Percentiles rank a stretch among this genome's conserved stretches.
Conservation (phyloP, 2,888 invertebrate species). For the Hirtodrosophila trivittata region DNA sequence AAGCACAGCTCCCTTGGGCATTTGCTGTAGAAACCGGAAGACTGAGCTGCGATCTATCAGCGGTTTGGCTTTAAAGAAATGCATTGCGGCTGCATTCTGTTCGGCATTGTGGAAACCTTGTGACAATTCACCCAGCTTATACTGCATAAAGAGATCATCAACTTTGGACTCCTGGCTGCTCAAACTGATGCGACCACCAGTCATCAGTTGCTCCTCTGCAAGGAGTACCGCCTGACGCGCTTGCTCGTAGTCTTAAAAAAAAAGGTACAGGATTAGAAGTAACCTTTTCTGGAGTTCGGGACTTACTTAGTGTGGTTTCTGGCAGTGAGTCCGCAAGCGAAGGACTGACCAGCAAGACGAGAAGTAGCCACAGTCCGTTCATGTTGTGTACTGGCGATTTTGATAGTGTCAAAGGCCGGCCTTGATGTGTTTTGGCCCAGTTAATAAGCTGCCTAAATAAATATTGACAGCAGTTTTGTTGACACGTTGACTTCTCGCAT, state of each 20-base stretch:
- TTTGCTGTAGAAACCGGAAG: constrained; percentile 85
- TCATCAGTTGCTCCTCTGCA: constrained; percentile 78
- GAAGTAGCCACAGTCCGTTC: constrained; percentile 21
- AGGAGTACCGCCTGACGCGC: constrained; percentile 78
- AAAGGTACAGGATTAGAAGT: background rate
- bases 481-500: constrained; percentile 24
- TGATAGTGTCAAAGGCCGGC: too few relatives aligned
- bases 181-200: constrained; percentile 78
- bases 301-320: constrained; percentile 45
- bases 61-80: constrained; percentile 85
- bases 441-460: constrained; percentile 53
- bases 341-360: constrained; percentile 10
- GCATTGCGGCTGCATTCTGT: constrained; percentile 84
- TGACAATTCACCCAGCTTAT: constrained; percentile 77
- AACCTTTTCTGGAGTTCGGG: background rate
- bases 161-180: constrained; percentile 71
- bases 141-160: constrained; percentile 78
- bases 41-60: constrained; percentile 85
- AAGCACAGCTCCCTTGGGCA: constrained; percentile 86
- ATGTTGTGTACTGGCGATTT: constrained; percentile 23
- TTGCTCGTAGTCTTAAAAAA: constrained; percentile 73
- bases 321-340: constrained; percentile 13
- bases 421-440: constrained; percentile 26
- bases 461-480: constrained; percentile 52
- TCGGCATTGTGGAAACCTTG: constrained; percentile 75